These are phyloP conservation scores for Theretra japonica DNA, from an alignment of 2,888 invertebrate species.

Conservation along the genomic window DNA sequence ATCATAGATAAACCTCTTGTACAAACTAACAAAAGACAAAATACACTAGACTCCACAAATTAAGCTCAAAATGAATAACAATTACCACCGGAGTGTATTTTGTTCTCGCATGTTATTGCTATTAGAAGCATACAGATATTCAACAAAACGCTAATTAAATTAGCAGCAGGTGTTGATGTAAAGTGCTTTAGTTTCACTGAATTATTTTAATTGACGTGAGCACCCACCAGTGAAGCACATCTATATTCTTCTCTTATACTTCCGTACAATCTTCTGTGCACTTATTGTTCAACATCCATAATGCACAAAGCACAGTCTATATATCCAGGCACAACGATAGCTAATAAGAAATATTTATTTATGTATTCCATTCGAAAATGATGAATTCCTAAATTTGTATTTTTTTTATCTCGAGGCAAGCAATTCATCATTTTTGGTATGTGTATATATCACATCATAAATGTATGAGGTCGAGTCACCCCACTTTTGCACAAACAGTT, in stretches of 20 bases:
- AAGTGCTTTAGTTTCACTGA: conserved; percentile 40
- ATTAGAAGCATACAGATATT: background rate
- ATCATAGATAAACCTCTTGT: conserved; percentile 3
- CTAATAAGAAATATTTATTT: conserved; percentile 59
- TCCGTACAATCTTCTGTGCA: conserved; percentile 64
- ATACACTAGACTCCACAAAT: background rate
- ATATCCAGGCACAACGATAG: conserved; percentile 28
- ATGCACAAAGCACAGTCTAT: conserved; percentile 68
- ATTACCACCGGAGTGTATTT: background rate
- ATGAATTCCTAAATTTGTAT: conserved; percentile 46
- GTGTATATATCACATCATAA: conserved; percentile 49
- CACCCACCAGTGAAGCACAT: conserved; percentile 64
- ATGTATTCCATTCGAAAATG: conserved; percentile 57
- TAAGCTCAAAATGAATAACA: background rate
- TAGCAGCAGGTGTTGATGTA: conserved; percentile 40
- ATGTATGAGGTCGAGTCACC: conserved; percentile 48
- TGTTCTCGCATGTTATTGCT: background rate
- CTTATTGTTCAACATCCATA: conserved; percentile 64
- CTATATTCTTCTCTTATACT: conserved; percentile 56
- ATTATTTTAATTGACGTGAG: conserved; percentile 51
- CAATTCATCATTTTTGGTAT: conserved; percentile 65
- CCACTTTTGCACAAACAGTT: conserved; percentile 56
- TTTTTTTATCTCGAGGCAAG: conserved; percentile 22
- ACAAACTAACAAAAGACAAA: conserved; percentile 3
- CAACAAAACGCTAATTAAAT: background rate